Evolutionary conservation across 2,888 invertebrate species (phyloP).

Genomic region (Gari tellinella): DNA sequence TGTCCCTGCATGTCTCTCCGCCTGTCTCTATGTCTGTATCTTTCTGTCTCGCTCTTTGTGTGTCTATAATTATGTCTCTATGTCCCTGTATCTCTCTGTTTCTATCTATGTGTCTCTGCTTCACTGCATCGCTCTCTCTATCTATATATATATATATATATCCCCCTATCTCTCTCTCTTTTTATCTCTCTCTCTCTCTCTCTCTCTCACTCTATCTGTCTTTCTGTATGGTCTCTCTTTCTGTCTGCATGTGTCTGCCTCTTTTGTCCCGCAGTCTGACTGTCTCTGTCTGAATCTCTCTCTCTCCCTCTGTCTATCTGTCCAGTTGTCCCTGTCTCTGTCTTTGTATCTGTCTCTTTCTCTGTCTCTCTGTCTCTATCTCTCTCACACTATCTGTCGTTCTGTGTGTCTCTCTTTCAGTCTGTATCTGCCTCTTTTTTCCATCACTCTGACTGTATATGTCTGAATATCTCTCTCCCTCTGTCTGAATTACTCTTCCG

Average conservation of each 20-base stretch:
- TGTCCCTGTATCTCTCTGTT: background rate
- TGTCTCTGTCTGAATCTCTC: too few relatives aligned
- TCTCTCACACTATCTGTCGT: background rate
- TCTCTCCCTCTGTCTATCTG: too few relatives aligned
- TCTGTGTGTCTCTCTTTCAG: background rate
- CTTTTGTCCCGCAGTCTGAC: background rate
- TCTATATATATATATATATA: background rate
- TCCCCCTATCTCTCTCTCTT: conserved; percentile 6
- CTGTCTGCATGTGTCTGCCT: background rate
- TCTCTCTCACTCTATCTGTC: background rate
- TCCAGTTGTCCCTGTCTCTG: too few relatives aligned
- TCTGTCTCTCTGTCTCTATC: background rate
- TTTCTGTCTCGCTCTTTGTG: conserved; percentile 5
- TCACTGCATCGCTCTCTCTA: background rate
- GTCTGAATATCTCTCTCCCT: background rate
- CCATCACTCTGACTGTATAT: background rate
- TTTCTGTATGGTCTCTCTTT: background rate
- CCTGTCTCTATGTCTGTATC: background rate
- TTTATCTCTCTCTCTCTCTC: background rate
- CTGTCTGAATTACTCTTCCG: background rate
- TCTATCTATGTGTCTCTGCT: background rate
- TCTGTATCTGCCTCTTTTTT: background rate
- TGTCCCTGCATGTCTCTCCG: background rate
- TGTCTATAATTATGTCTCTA: background rate
- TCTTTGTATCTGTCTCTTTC: background rate